phyloP scores from a whole-genome alignment of 2,888 invertebrate species.

The Anorthoa munda region DNA sequence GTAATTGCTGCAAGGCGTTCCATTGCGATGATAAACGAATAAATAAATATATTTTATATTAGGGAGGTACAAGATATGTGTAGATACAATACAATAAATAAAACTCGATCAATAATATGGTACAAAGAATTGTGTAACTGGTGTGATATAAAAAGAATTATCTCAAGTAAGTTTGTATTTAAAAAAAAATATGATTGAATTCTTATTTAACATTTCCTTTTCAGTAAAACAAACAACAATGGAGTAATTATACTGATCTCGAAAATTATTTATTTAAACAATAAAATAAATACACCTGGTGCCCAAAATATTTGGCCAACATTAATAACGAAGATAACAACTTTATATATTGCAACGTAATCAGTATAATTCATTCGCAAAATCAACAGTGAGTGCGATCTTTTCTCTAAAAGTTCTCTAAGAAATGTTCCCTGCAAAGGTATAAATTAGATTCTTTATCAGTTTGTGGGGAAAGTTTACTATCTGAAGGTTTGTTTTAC shows the following conservation, averaged over 20 bases:
- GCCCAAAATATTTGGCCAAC: constrained; percentile 49
- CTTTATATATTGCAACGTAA: constrained; percentile 68
- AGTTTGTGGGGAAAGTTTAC: constrained; percentile 78
- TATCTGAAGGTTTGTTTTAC: constrained; percentile 81
- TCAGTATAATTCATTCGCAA: constrained; percentile 72
- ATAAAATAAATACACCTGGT: constrained; percentile 35
- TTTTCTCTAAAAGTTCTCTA: constrained; percentile 73
- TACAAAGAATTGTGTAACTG: no score
- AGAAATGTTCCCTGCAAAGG: constrained; percentile 74
- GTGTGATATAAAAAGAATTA: no score
- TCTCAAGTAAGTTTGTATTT: no score
- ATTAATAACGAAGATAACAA: constrained; percentile 62
- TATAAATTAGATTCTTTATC: constrained; percentile 86
- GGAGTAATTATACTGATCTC: background rate
- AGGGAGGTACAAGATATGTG: no score
- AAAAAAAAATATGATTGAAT: background rate
- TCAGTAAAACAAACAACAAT: background rate
- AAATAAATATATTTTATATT: no score
- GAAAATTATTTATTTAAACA: constrained; percentile 24
- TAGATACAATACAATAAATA: no score
- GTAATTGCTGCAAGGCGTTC: no score
- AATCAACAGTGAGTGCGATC: constrained; percentile 73
- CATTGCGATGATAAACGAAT: no score
- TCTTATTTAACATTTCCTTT: background rate
- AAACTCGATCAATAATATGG: no score